Evolutionary conservation across 1,140 invertebrate genomes (phyloP).

Genomic region (Stenopsyche tienmushanensis): DNA sequence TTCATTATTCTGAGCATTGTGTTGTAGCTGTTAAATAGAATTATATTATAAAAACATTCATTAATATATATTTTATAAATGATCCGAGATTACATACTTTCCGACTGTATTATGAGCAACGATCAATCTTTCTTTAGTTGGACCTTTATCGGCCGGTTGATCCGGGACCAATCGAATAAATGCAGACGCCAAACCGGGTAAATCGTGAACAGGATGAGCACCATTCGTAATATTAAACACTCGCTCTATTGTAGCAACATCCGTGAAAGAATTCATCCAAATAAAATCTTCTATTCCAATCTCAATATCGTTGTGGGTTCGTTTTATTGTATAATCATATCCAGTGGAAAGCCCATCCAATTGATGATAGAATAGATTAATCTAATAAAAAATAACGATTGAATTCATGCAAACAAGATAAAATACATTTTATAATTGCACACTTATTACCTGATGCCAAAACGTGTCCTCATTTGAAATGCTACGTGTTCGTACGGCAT

Average conservation of each 20-base stretch:
- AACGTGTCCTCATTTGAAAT: constrained; percentile 61
- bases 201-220: constrained; percentile 42
- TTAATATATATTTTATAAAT: constrained; percentile 5
- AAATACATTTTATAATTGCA: not conserved
- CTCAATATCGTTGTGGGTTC: constrained; percentile 59
- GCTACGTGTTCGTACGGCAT: constrained; percentile 57
- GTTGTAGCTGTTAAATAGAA: constrained; percentile 62
- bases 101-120: constrained; percentile 58
- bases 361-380: constrained; percentile 70
- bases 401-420: not conserved
- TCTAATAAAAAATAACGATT: constrained; percentile 49
- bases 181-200: constrained; percentile 50
- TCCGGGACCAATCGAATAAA: constrained; percentile 45
- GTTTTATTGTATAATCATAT: constrained; percentile 65
- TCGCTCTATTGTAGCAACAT: constrained; percentile 67
- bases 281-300: constrained; percentile 67
- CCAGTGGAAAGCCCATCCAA: constrained; percentile 68
- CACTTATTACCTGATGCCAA: constrained; percentile 78
- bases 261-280: constrained; percentile 74
- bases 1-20: constrained; percentile 90
- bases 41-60: not conserved
- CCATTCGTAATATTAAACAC: constrained; percentile 50
- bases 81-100: constrained; percentile 43
- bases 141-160: constrained; percentile 46
- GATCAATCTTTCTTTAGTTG: constrained; percentile 49